phyloP scores from a whole-genome alignment of 2,113 vertebrate species.

The Turnix velox region DNA sequence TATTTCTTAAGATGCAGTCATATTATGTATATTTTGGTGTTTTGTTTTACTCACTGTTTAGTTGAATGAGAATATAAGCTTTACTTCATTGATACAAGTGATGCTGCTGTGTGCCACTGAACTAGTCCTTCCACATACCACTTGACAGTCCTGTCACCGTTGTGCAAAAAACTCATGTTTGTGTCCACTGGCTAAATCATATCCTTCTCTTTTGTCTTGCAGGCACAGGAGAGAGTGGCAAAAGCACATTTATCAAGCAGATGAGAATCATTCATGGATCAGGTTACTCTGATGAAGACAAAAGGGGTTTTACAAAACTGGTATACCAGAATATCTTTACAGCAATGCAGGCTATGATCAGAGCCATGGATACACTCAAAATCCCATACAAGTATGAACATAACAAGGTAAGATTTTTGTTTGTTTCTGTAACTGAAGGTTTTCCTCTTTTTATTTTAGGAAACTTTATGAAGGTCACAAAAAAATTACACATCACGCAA shows the following conservation, averaged over 20 bases:
- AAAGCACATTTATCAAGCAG: constrained; percentile 88
- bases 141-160: background rate
- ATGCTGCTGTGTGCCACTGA: background rate
- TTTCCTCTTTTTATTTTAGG: background rate
- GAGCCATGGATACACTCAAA: constrained; percentile 89
- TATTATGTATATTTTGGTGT: background rate
- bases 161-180: background rate
- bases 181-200: constrained; percentile 7
- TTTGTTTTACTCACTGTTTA: background rate
- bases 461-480: background rate
- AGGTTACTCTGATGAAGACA: constrained; percentile 95
- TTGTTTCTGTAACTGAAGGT: background rate
- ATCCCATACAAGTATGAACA: constrained; percentile 90
- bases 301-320: constrained; percentile 87
- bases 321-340: constrained; percentile 98
- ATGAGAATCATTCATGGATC: constrained; percentile 98
- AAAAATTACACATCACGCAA: background rate
- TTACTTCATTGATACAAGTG: background rate
- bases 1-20: background rate
- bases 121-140: background rate
- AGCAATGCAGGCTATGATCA: constrained; percentile 94
- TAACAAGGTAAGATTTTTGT: constrained; percentile 83
- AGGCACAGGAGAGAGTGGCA: constrained; percentile 86
- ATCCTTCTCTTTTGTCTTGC: constrained; percentile 50
- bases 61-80: background rate